These are phyloP conservation scores for Apteryx owenii DNA, from an alignment of 2,113 vertebrate genomes.

Conservation along the genomic window DNA sequence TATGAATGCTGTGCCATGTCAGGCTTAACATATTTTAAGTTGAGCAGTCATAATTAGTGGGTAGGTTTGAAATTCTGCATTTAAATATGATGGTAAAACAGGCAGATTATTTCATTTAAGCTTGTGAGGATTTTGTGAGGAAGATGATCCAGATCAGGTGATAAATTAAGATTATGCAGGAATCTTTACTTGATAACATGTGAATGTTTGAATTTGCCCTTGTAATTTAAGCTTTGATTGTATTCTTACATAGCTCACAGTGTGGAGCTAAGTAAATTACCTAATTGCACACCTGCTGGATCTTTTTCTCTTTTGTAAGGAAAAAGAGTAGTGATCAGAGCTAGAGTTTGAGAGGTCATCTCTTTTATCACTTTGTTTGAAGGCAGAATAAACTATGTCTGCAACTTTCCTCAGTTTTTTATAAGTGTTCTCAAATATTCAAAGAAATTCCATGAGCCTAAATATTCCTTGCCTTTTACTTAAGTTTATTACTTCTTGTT, in stretches of 20 bases:
- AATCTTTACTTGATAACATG: neutral
- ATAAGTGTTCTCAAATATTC: neutral
- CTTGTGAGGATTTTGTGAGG: constrained; percentile 2
- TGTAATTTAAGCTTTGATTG: neutral
- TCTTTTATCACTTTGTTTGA: neutral
- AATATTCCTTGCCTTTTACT: rapidly evolving
- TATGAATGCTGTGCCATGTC: neutral
- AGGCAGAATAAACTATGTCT: neutral
- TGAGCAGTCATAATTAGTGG: neutral
- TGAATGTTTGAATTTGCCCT: neutral
- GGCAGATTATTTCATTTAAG: neutral
- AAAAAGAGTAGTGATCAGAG: neutral
- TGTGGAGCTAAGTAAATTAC: neutral
- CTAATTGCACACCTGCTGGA: neutral
- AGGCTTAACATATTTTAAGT: neutral
- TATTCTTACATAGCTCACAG: neutral
- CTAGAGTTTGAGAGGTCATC: neutral
- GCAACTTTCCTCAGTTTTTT: neutral
- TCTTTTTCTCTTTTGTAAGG: neutral
- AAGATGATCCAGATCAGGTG: neutral
- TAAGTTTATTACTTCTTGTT: neutral
- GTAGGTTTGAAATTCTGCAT: neutral
- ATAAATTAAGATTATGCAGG: neutral
- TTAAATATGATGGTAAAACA: neutral
- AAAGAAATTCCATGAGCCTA: neutral